Conservation (phyloP, 1,140 invertebrate genomes). For the Drosophila repleta region DNA sequence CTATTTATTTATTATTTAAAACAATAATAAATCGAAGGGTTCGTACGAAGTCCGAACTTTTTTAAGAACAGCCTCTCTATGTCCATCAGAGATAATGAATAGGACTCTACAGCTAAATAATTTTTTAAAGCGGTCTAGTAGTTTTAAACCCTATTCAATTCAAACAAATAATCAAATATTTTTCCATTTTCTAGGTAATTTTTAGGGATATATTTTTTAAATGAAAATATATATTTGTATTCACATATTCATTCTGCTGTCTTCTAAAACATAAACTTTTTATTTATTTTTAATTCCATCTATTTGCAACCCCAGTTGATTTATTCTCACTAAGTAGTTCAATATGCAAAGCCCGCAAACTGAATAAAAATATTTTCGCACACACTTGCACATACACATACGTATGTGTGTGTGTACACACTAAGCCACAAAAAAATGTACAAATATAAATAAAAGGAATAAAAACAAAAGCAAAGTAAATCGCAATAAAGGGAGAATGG, state of each 20-base stretch:
- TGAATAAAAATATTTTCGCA: slow-evolving; percentile 28
- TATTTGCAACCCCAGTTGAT: neutral
- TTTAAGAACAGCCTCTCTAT: no score
- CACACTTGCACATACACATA: neutral
- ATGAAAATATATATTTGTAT: no score
- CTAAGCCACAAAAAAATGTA: slow-evolving; percentile 9
- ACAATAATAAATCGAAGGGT: no score
- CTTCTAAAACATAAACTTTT: slow-evolving; percentile 30
- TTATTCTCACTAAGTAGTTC: slow-evolving; percentile 10
- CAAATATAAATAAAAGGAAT: slow-evolving; percentile 13
- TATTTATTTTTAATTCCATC: neutral
- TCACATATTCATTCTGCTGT: slow-evolving; percentile 28
- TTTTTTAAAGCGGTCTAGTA: no score
- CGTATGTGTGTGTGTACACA: neutral
- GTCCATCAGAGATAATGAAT: no score
- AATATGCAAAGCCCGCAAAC: slow-evolving; percentile 18
- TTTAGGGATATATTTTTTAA: no score
- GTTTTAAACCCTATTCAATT: no score
- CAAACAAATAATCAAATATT: no score
- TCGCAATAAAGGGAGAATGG: slow-evolving; percentile 27
- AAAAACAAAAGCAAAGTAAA: slow-evolving; percentile 27
- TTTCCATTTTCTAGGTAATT: no score
- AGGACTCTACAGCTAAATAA: no score
- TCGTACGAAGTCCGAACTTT: no score
- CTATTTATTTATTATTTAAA: no score